Evolutionary conservation across 2,888 invertebrate genomes (phyloP).

Genomic region (Lamellibrachia columna): DNA sequence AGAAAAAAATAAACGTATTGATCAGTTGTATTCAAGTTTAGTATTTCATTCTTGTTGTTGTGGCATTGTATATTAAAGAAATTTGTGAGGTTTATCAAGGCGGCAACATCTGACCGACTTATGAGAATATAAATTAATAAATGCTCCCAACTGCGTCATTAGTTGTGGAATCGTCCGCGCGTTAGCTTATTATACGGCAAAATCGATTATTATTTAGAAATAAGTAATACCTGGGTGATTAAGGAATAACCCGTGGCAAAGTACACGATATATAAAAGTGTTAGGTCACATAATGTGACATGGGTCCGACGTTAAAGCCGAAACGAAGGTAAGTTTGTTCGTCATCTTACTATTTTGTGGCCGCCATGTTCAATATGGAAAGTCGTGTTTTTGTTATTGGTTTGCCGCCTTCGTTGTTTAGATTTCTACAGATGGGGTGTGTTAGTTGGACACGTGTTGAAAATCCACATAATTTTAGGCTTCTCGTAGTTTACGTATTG

Average conservation of each 20-base stretch:
- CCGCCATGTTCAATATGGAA: constrained; percentile 12
- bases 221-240: background rate
- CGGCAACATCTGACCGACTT: background rate
- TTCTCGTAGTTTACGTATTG: no score
- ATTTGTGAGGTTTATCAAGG: background rate
- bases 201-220: background rate
- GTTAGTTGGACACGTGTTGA: no score
- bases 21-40: background rate
- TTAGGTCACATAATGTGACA: background rate
- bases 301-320: constrained; percentile 4
- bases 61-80: background rate
- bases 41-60: background rate
- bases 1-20: background rate
- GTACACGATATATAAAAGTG: constrained; percentile 2
- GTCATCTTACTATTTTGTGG: background rate
- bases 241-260: background rate
- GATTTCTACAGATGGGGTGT: no score
- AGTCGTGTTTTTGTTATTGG: background rate
- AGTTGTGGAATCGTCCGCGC: constrained; percentile 10
- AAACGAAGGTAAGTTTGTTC: constrained; percentile 16
- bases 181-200: constrained; percentile 1
- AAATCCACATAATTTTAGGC: no score
- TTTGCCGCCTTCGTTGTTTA: no score
- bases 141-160: constrained; percentile 10
- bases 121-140: background rate